Evolutionary conservation across 2,113 vertebrate species (phyloP), one percentile per base, ranked within the genome.

Genomic region (Zapornia atra): DNA sequence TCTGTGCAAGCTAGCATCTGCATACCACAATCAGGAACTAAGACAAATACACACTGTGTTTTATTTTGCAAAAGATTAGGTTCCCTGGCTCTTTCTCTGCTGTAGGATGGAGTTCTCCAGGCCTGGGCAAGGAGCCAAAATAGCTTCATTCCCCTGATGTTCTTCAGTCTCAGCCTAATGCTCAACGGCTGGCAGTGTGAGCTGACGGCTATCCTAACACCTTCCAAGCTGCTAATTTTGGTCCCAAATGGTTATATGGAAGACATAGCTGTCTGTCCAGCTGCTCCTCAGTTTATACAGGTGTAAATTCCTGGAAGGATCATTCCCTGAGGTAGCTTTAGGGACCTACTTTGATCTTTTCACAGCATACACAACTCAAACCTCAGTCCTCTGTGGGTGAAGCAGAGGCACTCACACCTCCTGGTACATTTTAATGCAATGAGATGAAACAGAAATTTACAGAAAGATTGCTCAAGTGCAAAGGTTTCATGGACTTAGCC

Each of bases 31-130:
- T 5, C 69, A 80, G 71, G 72, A 81, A 87, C 59, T 3, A 61
- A 77, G 75, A 77, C 34, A 90, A 80, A 73, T 22, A 72, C 56
- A 46, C 4, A 18, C 36, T 73, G 84, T 31, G 13, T 83, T 84
- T 94, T 69, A 26, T 11, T 90, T 94, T 88, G 34, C 11, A 21
- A 33, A 86, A 69, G 51, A 82, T 69, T 20, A 63, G 59, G 56
- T 50, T 38, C 48, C 60, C 71, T 71, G 92, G 88, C 85, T 92
- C 85, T 77, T 94, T 90, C 33, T 88, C 21, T 87, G 73, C 85
- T 77, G 71, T 24, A 86, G 75, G 54, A 93, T 68, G 34, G 87
- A 88, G 85, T 48, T 81, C 79, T 86, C 48, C 79, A 81, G 68
- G 60, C 44, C n/a, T 60, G 75, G 96, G 90, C 54, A 0, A 77